Conservation (phyloP, 2,113 vertebrate genomes). For the Gopherus flavomarginatus region DNA sequence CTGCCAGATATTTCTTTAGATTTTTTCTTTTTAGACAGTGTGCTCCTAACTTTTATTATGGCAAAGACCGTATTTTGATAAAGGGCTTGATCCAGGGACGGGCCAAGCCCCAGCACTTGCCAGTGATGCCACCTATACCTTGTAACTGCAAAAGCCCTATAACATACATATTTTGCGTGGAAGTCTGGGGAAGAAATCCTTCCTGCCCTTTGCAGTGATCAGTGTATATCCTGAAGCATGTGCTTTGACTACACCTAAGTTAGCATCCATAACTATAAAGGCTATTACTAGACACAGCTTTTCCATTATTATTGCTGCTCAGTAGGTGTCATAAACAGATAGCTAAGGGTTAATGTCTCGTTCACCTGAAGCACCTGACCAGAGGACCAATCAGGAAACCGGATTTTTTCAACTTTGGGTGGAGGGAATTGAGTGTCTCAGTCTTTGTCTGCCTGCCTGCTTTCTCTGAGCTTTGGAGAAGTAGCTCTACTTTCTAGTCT, state of each 20-base stretch:
- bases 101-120: not conserved
- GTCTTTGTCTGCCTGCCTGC: too few species aligned
- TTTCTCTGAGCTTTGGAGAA: too few species aligned
- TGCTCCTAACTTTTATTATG: rapidly evolving
- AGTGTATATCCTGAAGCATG: not conserved
- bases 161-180: not conserved
- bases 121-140: not conserved
- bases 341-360: too few species aligned
- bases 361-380: too few species aligned
- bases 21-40: not conserved
- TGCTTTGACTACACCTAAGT: not conserved
- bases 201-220: not conserved
- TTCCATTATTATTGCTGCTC: not conserved
- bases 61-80: not conserved
- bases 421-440: too few species aligned
- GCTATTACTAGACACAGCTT: not conserved
- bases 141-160: not conserved
- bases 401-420: too few species aligned
- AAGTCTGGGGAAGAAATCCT: not conserved
- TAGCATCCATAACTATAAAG: constrained; percentile 8
- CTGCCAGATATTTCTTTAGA: not conserved
- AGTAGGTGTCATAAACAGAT: too few species aligned
- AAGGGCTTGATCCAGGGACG: rapidly evolving
- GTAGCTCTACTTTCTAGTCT: too few species aligned
- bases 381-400: too few species aligned